phyloP scores from a whole-genome alignment of 2,888 invertebrate genomes.

The Epicampocera succincta region DNA sequence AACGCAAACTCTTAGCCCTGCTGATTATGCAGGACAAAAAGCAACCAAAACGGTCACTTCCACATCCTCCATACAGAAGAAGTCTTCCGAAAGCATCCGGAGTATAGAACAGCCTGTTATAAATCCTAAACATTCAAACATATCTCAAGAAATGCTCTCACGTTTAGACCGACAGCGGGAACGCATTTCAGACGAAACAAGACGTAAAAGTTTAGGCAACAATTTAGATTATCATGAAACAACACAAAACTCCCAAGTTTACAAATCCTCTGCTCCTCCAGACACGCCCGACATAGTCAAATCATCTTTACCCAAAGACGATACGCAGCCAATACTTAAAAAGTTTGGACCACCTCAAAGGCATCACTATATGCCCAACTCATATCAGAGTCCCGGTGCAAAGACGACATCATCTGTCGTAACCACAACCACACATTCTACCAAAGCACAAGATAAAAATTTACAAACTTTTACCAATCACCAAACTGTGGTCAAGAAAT shows the following conservation, averaged over 20 bases:
- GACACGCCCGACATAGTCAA: slow-evolving; percentile 81
- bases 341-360: slow-evolving; percentile 81
- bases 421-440: slow-evolving; percentile 57
- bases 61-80: slow-evolving; percentile 23
- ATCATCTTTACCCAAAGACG: slow-evolving; percentile 79
- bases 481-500: slow-evolving; percentile 63
- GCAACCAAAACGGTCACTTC: slow-evolving; percentile 20
- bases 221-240: slow-evolving; percentile 72
- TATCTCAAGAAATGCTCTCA: slow-evolving; percentile 52
- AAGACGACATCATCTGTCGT: slow-evolving; percentile 15
- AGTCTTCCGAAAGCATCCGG: slow-evolving; percentile 16
- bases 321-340: slow-evolving; percentile 79
- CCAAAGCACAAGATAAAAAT: slow-evolving; percentile 36
- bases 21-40: slow-evolving; percentile 25
- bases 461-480: slow-evolving; percentile 23
- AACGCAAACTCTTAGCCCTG: slow-evolving; percentile 26
- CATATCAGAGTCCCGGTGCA: slow-evolving; percentile 77
- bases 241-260: slow-evolving; percentile 67
- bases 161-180: slow-evolving; percentile 67
- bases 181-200: slow-evolving; percentile 71
- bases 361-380: slow-evolving; percentile 80
- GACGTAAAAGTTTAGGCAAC: slow-evolving; percentile 79
- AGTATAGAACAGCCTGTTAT: slow-evolving; percentile 21
- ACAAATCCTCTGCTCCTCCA: slow-evolving; percentile 79
- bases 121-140: slow-evolving; percentile 56